Evolutionary conservation across 1,140 invertebrate genomes (phyloP).

Genomic region (Probaryconus sp.): DNA sequence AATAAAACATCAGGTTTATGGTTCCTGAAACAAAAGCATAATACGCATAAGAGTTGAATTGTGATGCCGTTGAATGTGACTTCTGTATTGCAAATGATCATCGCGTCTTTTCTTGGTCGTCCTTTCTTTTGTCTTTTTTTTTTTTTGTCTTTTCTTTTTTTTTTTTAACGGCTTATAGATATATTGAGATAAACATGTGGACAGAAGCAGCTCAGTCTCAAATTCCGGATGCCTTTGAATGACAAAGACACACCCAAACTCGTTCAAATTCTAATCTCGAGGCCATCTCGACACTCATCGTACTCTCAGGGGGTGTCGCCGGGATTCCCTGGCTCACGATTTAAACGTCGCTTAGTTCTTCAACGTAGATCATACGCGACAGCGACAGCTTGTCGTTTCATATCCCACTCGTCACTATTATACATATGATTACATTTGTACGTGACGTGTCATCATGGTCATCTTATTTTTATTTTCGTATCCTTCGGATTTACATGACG

Average conservation of each 20-base stretch:
- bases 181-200: slow-evolving; percentile 58
- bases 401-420: slow-evolving; percentile 56
- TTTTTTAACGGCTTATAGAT: slow-evolving; percentile 45
- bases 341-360: slow-evolving; percentile 56
- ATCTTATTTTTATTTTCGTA: slow-evolving; percentile 30
- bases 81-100: slow-evolving; percentile 46
- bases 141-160: slow-evolving; percentile 33
- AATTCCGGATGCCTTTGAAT: slow-evolving; percentile 68
- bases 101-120: slow-evolving; percentile 39
- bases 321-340: slow-evolving; percentile 49
- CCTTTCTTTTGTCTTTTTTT: slow-evolving; percentile 38
- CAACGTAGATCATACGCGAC: slow-evolving; percentile 41
- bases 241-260: slow-evolving; percentile 70
- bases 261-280: slow-evolving; percentile 72
- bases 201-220: slow-evolving; percentile 62
- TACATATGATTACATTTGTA: slow-evolving; percentile 55
- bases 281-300: slow-evolving; percentile 68
- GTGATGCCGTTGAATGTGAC: slow-evolving; percentile 14
- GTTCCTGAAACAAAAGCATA: slow-evolving; percentile 39
- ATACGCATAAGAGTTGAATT: background rate
- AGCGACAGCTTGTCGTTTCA: slow-evolving; percentile 55
- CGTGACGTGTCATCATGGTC: slow-evolving; percentile 44
- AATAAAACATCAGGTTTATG: slow-evolving; percentile 6
- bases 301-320: slow-evolving; percentile 57
- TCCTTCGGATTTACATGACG: slow-evolving; percentile 23